Evolutionary conservation across 2,888 invertebrate species (phyloP), one percentile per base, ranked within the genome.

Genomic region (Vandiemenella viatica): DNA sequence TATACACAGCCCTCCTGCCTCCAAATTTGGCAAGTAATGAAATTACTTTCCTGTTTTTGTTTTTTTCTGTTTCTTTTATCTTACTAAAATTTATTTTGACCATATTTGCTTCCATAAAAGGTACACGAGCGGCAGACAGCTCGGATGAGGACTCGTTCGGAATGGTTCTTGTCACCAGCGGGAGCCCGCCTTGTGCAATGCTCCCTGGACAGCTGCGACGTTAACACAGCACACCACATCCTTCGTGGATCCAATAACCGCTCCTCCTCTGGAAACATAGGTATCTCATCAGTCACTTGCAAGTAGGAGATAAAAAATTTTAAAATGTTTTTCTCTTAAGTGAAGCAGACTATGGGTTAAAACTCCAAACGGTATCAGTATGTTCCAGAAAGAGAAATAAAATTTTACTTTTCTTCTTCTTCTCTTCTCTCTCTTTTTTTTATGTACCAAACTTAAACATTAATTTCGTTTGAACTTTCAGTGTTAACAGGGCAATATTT

Each of bases 121-220:
- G 92, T 93, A 61, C 91, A 92, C 73, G 91, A 92, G 72, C 78
- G 92, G 65, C 96, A 97, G 75, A 85, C 93, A 56, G 90, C 90
- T 65, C 79, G 96, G 60, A 92, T 97, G 90, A 81, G 89, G 66
- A 92, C 93, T 57, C 80, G 96, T 59, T 93, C 93, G 52, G 93
- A 96, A 72, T 97, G 96, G 96, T 96, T 93, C 74, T 78, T 90
- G 67, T 81, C 82, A 61, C 81, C 81, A 50, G 74, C 74, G 56
- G 74, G 76, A 13, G 44, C 42, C 54, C 71, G 69, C 57, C 69
- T 65, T 58, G 70, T 61, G 58, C 21, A 42, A 13, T 47, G 50
- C 23, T 46, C 66, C 43, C 62, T 67, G 45, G 70, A 71, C 53
- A 67, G 67, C 53, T n/a, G n/a, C n/a, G n/a, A n/a, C n/a, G 70